Evolutionary conservation across 2,888 invertebrate species (phyloP).

Genomic region (Caenorhabditis doughertyi): DNA sequence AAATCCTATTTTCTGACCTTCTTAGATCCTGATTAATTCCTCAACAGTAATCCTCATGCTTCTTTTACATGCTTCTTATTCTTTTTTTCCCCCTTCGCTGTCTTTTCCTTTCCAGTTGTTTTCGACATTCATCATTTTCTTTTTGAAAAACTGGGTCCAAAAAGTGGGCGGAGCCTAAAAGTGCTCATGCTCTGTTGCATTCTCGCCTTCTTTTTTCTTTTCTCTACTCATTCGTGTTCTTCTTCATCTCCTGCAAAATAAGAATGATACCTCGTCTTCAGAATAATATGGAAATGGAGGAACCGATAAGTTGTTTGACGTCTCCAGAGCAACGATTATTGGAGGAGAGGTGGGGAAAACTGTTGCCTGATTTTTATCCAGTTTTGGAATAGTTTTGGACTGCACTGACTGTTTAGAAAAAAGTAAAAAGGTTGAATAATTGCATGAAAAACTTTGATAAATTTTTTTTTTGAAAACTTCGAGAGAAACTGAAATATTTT

Average conservation of each 20-base stretch:
- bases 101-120: slow-evolving; percentile 46
- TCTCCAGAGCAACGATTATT: slow-evolving; percentile 59
- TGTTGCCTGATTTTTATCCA: neutral
- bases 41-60: slow-evolving; percentile 16
- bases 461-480: no score
- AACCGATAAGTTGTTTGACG: slow-evolving; percentile 56
- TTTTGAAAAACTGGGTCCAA: neutral
- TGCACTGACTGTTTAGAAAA: no score
- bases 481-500: no score
- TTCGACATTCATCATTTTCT: slow-evolving; percentile 39
- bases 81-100: neutral
- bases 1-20: neutral
- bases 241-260: neutral
- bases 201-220: slow-evolving; percentile 6
- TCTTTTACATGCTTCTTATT: slow-evolving; percentile 4
- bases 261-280: slow-evolving; percentile 33
- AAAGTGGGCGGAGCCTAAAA: slow-evolving; percentile 49
- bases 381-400: no score
- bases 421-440: no score
- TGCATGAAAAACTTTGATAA: no score
- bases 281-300: slow-evolving; percentile 53
- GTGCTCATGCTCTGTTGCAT: slow-evolving; percentile 63
- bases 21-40: slow-evolving; percentile 7
- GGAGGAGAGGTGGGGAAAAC: slow-evolving; percentile 38
- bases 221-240: neutral